Evolutionary conservation across 1,140 invertebrate genomes (phyloP), one percentile per base, ranked within the genome.

Genomic region (Microplitis demolitor): DNA sequence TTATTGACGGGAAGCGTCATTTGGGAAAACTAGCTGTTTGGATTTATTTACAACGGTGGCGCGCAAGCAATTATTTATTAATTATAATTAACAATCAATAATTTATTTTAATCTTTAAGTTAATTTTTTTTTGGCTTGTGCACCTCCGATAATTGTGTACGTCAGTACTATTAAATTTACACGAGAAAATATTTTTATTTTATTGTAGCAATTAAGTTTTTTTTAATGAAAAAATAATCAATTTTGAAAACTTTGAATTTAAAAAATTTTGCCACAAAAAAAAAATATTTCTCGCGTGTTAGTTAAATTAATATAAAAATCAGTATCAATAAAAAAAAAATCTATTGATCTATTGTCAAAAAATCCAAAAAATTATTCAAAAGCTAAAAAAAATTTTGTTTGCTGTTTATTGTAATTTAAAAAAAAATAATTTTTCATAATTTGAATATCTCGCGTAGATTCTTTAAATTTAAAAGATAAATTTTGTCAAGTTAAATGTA

Each of bases 401-500:
- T 45, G 8, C 39, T 11, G 6, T 45, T 45, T n/a, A n/a, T 45
- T 45, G 24, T 24, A 60, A 60, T 31, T 31, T 8, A 60, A 60
- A 33, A 16, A 60, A 31, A 35, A 62, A 62, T 11, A 62, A 60
- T 14, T 31, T 8, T 8, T 35, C 14, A n/a, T 35, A 62, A 62
- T 62, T 62, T 37, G 11, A 24, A n/a, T 35, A 13, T 16, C 13
- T 16, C 13, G 14, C 6, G 45, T 50, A 34, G 9, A 62, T 50
- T 33, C 31, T 34, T 31, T 24, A 45, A 70, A 45, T 63, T 50
- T 33, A 33, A 45, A 39, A 66, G 4, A 64, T 66, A 50, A 58
- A 39, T 16, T 9, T 69, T 53, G 60, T 31, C 58, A 58, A 75
- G 45, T 73, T 50, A 11, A 31, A 66, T 67, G 31, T 54, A 31